Evolutionary conservation across 2,888 invertebrate genomes (phyloP).

Genomic region (Epinotia bilunana): DNA sequence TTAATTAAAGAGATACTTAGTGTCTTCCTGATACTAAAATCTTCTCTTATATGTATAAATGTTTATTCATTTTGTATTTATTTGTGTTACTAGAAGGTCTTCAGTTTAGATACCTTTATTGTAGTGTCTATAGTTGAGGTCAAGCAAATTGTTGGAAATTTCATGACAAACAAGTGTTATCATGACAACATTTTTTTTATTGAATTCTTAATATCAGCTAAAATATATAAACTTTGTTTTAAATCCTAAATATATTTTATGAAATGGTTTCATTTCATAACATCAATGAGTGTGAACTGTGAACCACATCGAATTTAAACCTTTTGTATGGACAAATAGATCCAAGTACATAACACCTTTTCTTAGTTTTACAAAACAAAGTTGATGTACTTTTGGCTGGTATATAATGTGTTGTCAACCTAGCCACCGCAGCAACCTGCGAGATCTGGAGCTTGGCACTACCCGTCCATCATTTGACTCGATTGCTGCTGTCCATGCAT

Average conservation of each 20-base stretch:
- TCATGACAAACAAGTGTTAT: background rate
- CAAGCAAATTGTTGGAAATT: background rate
- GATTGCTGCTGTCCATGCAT: conserved; percentile 69
- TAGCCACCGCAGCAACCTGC: conserved; percentile 20
- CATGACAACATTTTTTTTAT: background rate
- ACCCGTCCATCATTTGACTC: conserved; percentile 70
- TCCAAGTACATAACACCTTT: background rate
- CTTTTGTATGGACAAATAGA: too few species aligned
- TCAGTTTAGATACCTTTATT: background rate
- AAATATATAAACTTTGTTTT: background rate
- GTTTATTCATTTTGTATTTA: background rate
- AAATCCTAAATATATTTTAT: background rate
- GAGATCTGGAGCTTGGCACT: conserved; percentile 46
- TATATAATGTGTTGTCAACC: background rate
- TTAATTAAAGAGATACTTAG: too few species aligned
- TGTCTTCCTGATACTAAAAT: background rate
- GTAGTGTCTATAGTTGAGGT: background rate
- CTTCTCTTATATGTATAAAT: background rate
- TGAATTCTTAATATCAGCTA: background rate
- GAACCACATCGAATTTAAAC: too few species aligned
- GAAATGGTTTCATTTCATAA: background rate
- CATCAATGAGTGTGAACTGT: background rate
- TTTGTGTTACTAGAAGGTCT: background rate
- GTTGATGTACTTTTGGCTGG: background rate
- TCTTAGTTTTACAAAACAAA: background rate